Evolutionary conservation across 2,888 invertebrate genomes (phyloP), one percentile per base, ranked within the genome.

Genomic region (Germaria angustata): DNA sequence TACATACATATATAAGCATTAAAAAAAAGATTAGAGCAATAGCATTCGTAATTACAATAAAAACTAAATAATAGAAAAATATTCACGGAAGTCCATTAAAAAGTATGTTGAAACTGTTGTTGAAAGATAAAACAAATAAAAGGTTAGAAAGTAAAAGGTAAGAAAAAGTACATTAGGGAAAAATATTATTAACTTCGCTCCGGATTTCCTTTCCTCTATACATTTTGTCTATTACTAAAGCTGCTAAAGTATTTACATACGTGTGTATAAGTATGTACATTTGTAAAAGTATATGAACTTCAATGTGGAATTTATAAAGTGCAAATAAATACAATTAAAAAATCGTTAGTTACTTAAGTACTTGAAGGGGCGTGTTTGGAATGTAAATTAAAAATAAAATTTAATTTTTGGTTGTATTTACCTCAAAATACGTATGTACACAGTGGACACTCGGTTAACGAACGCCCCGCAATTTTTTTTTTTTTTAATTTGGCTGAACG

Each of bases 361-460:
- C 39, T 51, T 55, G 28, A 68, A 72, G 46, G 66, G 81, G 71
- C 72, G 77, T 72, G 81, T 66, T 72, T 72, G 71, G 72, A 81
- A 72, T 81, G 61, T 34, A 72, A 41, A 63, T 39, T 49, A n/a
- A 36, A 7, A 36, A 65, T 57, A 20, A 36, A 8, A 61, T n/a
- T 72, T 57, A 55, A 22, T 39, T 61, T 20, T 39, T 63, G 39
- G 51, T 66, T 57, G n/a, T 46, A 34, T 66, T 49, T 36, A 24
- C 28, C 24, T 36, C 8, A 9, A 22, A 55, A 36, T 24, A 49
- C 13, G n/a, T 6, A 5, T 17, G n/a, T 32, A 39, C 15, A 36
- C 24, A 59, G n/a, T 46, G 13, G 1, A 55, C 55, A 41, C 41
- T 13, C 39, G 13, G 4, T 6, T 1, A 39, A n/a, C 8, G 15